Base-by-base conservation (phyloP, 2,888 invertebrate species). In the Scrobipalpa atriplicella region DNA sequence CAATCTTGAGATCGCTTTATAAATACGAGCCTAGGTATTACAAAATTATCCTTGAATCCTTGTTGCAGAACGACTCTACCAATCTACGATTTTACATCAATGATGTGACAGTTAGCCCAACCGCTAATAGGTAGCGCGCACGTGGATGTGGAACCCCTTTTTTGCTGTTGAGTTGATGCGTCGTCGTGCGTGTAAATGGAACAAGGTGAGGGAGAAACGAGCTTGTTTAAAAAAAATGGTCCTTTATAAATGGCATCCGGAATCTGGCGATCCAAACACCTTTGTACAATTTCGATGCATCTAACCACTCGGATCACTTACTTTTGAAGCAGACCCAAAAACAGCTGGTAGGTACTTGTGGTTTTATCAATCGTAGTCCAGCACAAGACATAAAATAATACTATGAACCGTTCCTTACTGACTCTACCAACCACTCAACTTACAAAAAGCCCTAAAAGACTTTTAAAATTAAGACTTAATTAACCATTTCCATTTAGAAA, bases 401-500 rank as follows among this genome's bases (percentile, higher is more conserved):
- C 29, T 29, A 29, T 29, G 29, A 5, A 29, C 29, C 29, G 29
- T 29, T 54, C 8, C 11, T 54, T 52, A 52, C 52, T 9, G 58
- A 58, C 58, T 58, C 13, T 58, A 58, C 58, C 54, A 19, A 54
- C 21, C 19, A 54, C 21, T 19, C 54, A 54, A 52, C 52, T 19
- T 9, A 52, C 52, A 18, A 52, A 52, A 52, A 9, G 6, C 29
- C 13, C 11, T 56, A 29, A 56, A 56, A 65, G 63, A 73, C 67
- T 65, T 67, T 71, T 62, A 64, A 71, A 71, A 67, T 70, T 71
- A 62, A 51, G 66, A 62, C 70, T 68, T 69, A 73, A 75, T 77
- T 75, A 70, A 75, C 47, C 21, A 80, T 79, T 78, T 77, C 77
- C 76, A 81, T 77, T 79, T 39, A 79, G 72, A 80, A 80, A 77